A percentile compares a stretch with the other conserved stretches of the same genome.
phyloP scores from a whole-genome alignment of 2,888 invertebrate genomes.

The Mythimna impura region DNA sequence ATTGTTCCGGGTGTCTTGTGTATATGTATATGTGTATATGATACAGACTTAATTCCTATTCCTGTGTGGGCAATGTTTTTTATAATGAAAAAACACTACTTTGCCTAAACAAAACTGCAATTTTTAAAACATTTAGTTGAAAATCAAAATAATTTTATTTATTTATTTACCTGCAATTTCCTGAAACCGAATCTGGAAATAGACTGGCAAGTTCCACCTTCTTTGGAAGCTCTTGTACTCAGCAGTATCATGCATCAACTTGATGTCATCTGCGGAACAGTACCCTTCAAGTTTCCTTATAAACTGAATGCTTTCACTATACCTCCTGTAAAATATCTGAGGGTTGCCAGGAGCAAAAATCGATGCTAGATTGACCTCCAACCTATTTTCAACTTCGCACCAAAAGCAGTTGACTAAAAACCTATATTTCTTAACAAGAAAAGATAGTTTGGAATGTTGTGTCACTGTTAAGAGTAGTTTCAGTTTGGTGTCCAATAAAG shows the following conservation, averaged over 20 bases:
- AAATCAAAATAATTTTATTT: neutral
- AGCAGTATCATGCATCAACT: slow-evolving; percentile 91
- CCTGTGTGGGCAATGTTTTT: too few relatives aligned
- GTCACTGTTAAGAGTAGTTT: slow-evolving; percentile 89
- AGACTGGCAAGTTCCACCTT: slow-evolving; percentile 98
- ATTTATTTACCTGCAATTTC: slow-evolving; percentile 93
- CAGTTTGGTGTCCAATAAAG: slow-evolving; percentile 93
- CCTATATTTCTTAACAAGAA: slow-evolving; percentile 83
- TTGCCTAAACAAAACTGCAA: too few relatives aligned
- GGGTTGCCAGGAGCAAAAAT: slow-evolving; percentile 98
- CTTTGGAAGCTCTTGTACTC: slow-evolving; percentile 95
- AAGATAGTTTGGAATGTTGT: slow-evolving; percentile 86
- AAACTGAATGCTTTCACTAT: slow-evolving; percentile 94
- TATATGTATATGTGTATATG: too few relatives aligned
- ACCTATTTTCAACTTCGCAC: slow-evolving; percentile 95
- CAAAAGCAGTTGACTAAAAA: slow-evolving; percentile 95
- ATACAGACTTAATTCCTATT: too few relatives aligned
- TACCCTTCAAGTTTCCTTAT: slow-evolving; percentile 92
- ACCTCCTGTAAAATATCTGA: slow-evolving; percentile 95
- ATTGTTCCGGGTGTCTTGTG: too few relatives aligned
- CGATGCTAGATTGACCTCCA: slow-evolving; percentile 94
- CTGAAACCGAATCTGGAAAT: slow-evolving; percentile 98
- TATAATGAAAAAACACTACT: too few relatives aligned
- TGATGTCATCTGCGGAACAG: slow-evolving; percentile 90
- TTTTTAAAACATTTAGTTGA: neutral